Evolutionary conservation across 2,888 invertebrate genomes (phyloP), one percentile per base, ranked within the genome.

Genomic region (Agriopis aurantiaria): DNA sequence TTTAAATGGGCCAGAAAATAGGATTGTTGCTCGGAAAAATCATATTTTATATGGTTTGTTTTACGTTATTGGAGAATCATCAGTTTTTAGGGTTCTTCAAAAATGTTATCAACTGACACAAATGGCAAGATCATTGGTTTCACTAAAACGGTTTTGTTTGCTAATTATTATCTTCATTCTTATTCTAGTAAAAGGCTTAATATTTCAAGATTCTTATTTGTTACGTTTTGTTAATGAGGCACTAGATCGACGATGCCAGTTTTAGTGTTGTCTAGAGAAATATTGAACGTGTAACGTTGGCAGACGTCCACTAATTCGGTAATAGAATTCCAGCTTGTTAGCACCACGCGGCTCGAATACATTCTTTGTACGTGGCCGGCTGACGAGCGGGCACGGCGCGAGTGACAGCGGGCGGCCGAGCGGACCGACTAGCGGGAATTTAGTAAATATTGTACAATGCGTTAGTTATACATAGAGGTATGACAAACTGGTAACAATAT

Each of bases 291-390:
- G 61, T 71, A 74, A 65, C 63, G 66, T 75, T 80, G 81, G 83
- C 85, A 89, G 89, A 87, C 85, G 85, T 87, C 81, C 81, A 85
- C 87, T 91, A 91, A 91, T 91, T 91, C 84, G 80, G 84, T 91
- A 91, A 92, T 90, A 89, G 90, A 92, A 92, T 92, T 91, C 87
- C 82, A 83, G 86, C 90, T 91, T 88, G 92, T 92, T 92, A 92
- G 90, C 84, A 80, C 84, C 85, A 88, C 91, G 90, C 88, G 88
- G 79, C 74, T 74, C 80, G 92, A 90, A 92, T 91, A 91, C 86
- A 85, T 84, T 85, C 79, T 78, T 73, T 74, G 89, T 88, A 90
- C 90, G 90, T 89, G 90, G 86, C 75, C 73, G 74, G 76, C 69
- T 66, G 75, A 63, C 59, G 67, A 74, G 71, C 64, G 73, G 82